Evolutionary conservation across 2,797 vertebrate genomes (phyloP).

Genomic region (Euphonia xanthogaster): DNA sequence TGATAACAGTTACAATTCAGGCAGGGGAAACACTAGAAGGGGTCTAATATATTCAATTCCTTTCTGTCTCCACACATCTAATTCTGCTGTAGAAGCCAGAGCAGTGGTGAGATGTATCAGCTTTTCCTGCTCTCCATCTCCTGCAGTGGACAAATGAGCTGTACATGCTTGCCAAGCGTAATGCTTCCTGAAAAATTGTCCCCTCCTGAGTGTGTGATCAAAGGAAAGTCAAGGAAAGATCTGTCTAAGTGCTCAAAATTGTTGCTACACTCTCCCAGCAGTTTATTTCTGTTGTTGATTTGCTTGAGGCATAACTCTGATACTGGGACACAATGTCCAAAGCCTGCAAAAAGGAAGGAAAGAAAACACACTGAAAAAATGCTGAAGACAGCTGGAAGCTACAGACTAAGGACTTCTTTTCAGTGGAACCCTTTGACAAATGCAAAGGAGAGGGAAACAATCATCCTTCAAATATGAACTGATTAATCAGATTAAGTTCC

Average conservation of each 20-base stretch:
- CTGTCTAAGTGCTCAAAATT: neutral
- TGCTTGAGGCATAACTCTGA: neutral
- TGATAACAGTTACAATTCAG: neutral
- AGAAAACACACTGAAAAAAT: neutral
- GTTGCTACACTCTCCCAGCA: neutral
- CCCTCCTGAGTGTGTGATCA: neutral
- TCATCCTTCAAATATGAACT: neutral
- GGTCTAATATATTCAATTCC: neutral
- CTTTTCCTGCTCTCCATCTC: neutral
- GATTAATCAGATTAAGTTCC: neutral
- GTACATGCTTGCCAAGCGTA: neutral
- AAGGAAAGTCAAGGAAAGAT: neutral
- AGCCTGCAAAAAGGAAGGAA: neutral
- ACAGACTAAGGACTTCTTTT: neutral
- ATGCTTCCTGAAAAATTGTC: neutral
- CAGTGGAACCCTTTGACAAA: neutral
- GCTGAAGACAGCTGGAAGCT: neutral
- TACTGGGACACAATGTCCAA: fast-evolving
- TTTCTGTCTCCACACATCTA: neutral
- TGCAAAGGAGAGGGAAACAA: neutral
- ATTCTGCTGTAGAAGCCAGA: neutral
- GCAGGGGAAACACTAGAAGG: neutral
- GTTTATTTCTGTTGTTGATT: neutral
- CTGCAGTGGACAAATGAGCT: neutral
- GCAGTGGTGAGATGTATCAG: neutral